Evolutionary conservation across 2,797 vertebrate genomes (phyloP).

Genomic region (Rhabdomys pumilio): DNA sequence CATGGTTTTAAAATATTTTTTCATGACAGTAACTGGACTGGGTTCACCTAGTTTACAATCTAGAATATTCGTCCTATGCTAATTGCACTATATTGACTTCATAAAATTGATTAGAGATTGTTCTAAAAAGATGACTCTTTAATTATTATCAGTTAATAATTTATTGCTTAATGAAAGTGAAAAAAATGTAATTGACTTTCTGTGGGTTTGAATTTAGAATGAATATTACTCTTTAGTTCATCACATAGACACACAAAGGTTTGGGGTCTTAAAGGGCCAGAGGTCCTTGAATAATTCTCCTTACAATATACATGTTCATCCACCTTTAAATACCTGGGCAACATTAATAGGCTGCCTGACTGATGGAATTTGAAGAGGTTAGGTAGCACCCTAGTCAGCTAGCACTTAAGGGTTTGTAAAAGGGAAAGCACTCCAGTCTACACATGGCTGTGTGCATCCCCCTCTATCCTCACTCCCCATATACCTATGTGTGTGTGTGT

Average conservation of each 20-base stretch:
- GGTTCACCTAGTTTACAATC: conserved; percentile 25
- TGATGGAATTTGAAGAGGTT: not conserved
- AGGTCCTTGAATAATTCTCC: not conserved
- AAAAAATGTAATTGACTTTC: conserved; percentile 58
- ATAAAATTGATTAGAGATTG: conserved; percentile 44
- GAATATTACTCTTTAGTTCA: not conserved
- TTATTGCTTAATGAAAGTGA: conserved; percentile 53
- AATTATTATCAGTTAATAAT: conserved; percentile 4
- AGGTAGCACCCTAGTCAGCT: not conserved
- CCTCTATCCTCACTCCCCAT: too few species aligned
- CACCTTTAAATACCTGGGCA: not conserved
- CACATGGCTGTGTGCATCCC: not conserved
- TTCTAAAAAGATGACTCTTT: conserved; percentile 56
- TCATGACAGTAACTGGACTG: conserved; percentile 6
- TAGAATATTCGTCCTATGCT: conserved; percentile 26
- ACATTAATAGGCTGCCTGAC: not conserved
- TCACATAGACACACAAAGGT: not conserved
- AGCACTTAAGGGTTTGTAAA: not conserved
- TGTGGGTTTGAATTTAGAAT: conserved; percentile 54
- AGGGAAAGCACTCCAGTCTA: not conserved
- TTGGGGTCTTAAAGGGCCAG: not conserved
- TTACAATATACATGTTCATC: not conserved
- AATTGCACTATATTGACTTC: not conserved
- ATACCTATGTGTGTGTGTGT: not conserved
- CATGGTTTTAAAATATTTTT: not conserved